Evolutionary conservation across 2,888 invertebrate species (phyloP).

Genomic region (Minunthozetes semirufus): DNA sequence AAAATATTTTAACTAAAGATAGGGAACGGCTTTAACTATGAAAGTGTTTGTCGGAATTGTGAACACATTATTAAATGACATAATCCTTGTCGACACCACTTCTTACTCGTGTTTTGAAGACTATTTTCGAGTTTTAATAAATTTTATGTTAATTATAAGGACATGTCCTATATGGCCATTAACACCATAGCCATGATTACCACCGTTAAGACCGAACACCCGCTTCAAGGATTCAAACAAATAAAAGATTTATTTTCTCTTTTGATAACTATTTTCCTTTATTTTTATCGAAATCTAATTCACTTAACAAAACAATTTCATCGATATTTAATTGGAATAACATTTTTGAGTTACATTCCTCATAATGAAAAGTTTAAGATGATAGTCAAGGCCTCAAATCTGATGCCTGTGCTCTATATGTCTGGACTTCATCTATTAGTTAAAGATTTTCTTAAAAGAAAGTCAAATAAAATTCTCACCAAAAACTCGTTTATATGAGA

Average conservation of each 20-base stretch:
- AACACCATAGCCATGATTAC: background rate
- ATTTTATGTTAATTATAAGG: slow-evolving; percentile 13
- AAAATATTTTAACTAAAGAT: background rate
- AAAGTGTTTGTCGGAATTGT: background rate
- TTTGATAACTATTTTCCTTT: background rate
- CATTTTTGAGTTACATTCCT: no score
- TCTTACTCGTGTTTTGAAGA: background rate
- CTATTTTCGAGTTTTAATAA: background rate
- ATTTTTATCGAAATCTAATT: no score
- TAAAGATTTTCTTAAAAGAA: no score
- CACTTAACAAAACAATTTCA: no score
- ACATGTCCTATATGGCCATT: slow-evolving; percentile 23
- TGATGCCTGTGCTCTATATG: no score
- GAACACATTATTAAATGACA: background rate
- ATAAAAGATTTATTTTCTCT: background rate
- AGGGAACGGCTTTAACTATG: background rate
- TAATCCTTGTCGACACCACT: background rate
- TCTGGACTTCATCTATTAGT: no score
- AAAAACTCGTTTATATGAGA: no score
- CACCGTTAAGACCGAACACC: background rate
- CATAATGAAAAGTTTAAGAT: no score
- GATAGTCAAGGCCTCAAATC: no score
- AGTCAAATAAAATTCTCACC: no score
- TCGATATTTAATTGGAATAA: no score
- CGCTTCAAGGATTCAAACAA: background rate